phyloP scores from a whole-genome alignment of 2,113 vertebrate species.

The Amphiprion ocellaris region DNA sequence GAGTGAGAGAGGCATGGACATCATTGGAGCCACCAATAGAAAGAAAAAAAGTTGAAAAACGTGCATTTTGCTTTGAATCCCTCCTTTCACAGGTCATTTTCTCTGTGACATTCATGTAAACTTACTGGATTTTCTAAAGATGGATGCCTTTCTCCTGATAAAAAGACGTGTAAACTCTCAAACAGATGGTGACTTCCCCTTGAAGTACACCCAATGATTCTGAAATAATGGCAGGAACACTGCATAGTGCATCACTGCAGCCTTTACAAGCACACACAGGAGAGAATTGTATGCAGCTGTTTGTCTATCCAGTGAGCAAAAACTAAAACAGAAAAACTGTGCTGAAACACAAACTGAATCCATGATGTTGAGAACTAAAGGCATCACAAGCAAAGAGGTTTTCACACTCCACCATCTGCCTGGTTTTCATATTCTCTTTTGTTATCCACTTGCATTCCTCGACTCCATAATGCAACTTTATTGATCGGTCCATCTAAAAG shows the following conservation, averaged over 20 bases:
- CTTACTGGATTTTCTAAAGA: background rate
- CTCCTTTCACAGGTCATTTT: background rate
- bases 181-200: background rate
- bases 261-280: background rate
- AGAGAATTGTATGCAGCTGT: background rate
- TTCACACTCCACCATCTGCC: background rate
- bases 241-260: background rate
- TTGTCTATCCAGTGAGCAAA: background rate
- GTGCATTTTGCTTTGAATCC: background rate
- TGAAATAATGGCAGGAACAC: background rate
- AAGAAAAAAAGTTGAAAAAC: slow-evolving; percentile 9
- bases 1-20: background rate
- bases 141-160: background rate
- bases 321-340: background rate
- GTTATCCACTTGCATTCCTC: slow-evolving; percentile 7
- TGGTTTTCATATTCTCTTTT: background rate
- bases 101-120: background rate
- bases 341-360: slow-evolving; percentile 10
- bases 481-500: background rate
- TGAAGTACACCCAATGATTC: background rate
- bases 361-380: background rate
- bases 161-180: background rate
- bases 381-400: background rate
- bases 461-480: background rate
- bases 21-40: slow-evolving; percentile 18